Conservation (phyloP, 1,140 invertebrate genomes). For the Chironomus tepperi region DNA sequence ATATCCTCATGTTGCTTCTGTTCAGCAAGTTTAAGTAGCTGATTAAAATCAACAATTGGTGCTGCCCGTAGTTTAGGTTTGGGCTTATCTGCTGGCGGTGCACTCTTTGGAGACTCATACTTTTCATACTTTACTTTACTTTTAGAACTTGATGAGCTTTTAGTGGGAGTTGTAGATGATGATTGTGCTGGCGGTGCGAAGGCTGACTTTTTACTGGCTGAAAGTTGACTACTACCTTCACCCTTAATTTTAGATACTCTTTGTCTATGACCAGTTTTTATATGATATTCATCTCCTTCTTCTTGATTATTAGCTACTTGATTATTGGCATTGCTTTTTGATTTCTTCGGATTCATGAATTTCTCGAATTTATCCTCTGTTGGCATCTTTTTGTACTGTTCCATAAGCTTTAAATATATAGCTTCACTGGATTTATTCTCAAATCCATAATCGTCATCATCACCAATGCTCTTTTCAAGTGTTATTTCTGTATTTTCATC, state of each 20-base stretch:
- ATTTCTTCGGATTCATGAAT: conserved; percentile 39
- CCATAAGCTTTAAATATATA: conserved; percentile 74
- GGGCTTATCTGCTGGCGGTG: conserved; percentile 33
- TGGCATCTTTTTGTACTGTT: conserved; percentile 62
- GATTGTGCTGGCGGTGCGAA: neutral
- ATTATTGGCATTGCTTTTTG: conserved; percentile 34
- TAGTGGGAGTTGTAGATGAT: neutral
- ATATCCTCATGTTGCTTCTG: conserved; percentile 75
- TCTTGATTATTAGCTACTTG: conserved; percentile 46
- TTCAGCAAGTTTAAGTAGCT: conserved; percentile 68
- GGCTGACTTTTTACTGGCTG: conserved; percentile 27
- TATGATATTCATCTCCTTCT: conserved; percentile 57
- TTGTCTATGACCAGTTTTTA: conserved; percentile 25
- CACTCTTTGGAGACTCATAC: conserved; percentile 28
- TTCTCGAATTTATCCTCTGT: conserved; percentile 48
- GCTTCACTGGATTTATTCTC: conserved; percentile 71
- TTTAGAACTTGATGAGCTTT: too few species aligned
- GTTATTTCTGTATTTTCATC: conserved; percentile 66
- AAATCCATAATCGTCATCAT: conserved; percentile 86
- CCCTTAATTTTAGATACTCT: conserved; percentile 26
- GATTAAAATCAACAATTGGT: conserved; percentile 63
- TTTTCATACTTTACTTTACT: too few species aligned
- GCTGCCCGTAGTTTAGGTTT: conserved; percentile 46
- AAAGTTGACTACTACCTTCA: conserved; percentile 27
- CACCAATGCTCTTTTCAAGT: conserved; percentile 51